A percentile compares a stretch with the other conserved stretches of the same genome.
Evolutionary conservation across 2,888 invertebrate species (phyloP).

Genomic region (Euclidia mi): DNA sequence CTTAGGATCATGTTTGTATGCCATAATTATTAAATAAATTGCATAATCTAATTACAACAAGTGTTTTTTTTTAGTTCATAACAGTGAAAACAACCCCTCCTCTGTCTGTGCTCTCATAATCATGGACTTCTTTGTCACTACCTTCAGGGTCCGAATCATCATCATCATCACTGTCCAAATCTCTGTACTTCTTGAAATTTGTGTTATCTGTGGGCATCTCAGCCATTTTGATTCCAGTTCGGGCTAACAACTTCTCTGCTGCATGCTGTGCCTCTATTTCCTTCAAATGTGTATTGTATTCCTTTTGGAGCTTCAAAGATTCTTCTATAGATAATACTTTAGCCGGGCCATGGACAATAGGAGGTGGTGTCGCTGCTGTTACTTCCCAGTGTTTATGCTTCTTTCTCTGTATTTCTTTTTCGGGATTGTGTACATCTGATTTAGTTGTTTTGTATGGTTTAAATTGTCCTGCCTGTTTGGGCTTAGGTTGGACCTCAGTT

Average conservation of each 20-base stretch:
- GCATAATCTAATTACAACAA: too few species aligned
- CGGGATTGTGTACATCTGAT: constrained; percentile 88
- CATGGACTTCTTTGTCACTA: constrained; percentile 89
- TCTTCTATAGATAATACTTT: constrained; percentile 88
- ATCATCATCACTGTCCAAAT: constrained; percentile 75
- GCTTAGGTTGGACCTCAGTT: constrained; percentile 77
- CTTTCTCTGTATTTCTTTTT: constrained; percentile 85
- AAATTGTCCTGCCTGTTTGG: constrained; percentile 78
- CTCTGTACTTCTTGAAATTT: constrained; percentile 79
- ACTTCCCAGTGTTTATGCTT: constrained; percentile 90
- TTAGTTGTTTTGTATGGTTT: constrained; percentile 90
- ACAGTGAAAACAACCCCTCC: constrained; percentile 88
- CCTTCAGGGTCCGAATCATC: constrained; percentile 79
- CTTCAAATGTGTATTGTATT: constrained; percentile 82
- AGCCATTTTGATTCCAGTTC: constrained; percentile 76
- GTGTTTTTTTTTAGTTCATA: constrained; percentile 71
- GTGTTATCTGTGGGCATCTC: constrained; percentile 70
- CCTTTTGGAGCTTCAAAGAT: constrained; percentile 89
- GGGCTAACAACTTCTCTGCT: constrained; percentile 85
- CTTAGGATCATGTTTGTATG: too few species aligned
- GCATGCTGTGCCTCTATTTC: constrained; percentile 90
- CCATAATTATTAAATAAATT: too few species aligned
- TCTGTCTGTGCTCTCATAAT: constrained; percentile 88
- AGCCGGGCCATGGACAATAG: constrained; percentile 86
- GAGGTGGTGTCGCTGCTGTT: constrained; percentile 91